Evolutionary conservation across 2,113 vertebrate species (phyloP), one percentile per base, ranked within the genome.

Genomic region (Merops nubicus): DNA sequence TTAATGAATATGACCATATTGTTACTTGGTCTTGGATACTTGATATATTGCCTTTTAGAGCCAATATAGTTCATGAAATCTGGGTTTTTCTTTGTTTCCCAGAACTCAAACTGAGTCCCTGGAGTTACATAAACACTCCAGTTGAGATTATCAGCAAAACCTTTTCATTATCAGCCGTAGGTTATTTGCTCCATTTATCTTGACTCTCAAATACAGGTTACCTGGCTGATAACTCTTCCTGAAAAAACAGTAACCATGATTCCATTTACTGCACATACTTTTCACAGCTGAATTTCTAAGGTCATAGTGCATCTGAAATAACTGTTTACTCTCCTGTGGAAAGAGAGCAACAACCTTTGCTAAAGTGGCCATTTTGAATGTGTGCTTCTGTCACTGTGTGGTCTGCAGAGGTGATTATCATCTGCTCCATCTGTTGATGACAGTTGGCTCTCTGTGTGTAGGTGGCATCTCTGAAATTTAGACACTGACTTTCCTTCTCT

Each of bases 101-200:
- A 21, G 28, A 80, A 26, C 65, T 89, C 29, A 56, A 33, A 73
- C 12, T 7, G n/a, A 75, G 34, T 45, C 6, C n/a, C 11, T 92
- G 25, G 53, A 53, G 17, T 47, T 91, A 69, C 6, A 8, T 79
- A 79, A 67, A 76, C 68, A 53, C 29, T 15, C n/a, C n/a, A n/a
- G 8, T 18, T 67, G 36, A 48, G 31, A 16, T 78, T 76, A 86
- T 80, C 91, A 80, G 36, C 45, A 90, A 94, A 92, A 69, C 62
- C 20, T 56, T 83, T 76, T 38, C 36, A 8, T 80, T 92, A 91
- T 90, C 76, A 76, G 73, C 43, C 50, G 29, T 57, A 65, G 31
- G 23, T 85, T 94, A 62, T 91, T 89, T 94, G 69, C 69, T 94
- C 59, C 53, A 1, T 82, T 93, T 89, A 85, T 94, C 73, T 70